Base-by-base conservation (phyloP, 1,140 invertebrate species). In the Eupristina koningsbergeri region DNA sequence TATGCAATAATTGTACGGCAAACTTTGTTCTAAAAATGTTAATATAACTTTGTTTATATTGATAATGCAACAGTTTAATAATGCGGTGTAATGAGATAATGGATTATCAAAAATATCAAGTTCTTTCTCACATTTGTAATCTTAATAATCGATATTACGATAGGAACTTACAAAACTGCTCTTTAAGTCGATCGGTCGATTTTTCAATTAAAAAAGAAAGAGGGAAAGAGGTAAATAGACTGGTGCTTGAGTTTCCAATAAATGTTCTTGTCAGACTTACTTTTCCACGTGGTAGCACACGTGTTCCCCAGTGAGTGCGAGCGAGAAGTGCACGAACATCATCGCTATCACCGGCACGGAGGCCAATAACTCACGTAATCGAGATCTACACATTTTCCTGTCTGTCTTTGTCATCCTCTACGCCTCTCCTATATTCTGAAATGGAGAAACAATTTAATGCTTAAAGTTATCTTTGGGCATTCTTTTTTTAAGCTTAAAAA, bases 261-360 rank as follows among this genome's bases (percentile, higher is more conserved):
- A 13, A 29, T 8, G 19, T 19, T 19, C 26, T 22, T 36, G 22
- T 36, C 41, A 58, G 8, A 89, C 90, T 92, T 88, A 93, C 93
- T 91, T 92, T 84, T 93, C 90, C 84, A 91, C 83, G 61, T 87
- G 89, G 26, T 89, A 86, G 86, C 93, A 93, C 15, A 93, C 86
- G 86, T 92, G 88, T 81, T 92, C 89, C 19, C 89, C 91, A 45
- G 87, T 89, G 36, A 92, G 86, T 50, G 88, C 39, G 92, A 85
- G 11, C 50, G 90, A 85, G 80, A 92, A 81, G 84, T 78, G 87
- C 87, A 84, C 85, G 83, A 85, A 88, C 80, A 83, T 85, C 87
- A 86, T 89, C 80, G 81, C 85, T 87, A 86, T 89, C 86, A 82
- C 75, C 77, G 88, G 87, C 78, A 63, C 74, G 69, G 67, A 83